Base-by-base conservation (phyloP, 2,888 invertebrate genomes). In the Polydrusus pterygomalis region DNA sequence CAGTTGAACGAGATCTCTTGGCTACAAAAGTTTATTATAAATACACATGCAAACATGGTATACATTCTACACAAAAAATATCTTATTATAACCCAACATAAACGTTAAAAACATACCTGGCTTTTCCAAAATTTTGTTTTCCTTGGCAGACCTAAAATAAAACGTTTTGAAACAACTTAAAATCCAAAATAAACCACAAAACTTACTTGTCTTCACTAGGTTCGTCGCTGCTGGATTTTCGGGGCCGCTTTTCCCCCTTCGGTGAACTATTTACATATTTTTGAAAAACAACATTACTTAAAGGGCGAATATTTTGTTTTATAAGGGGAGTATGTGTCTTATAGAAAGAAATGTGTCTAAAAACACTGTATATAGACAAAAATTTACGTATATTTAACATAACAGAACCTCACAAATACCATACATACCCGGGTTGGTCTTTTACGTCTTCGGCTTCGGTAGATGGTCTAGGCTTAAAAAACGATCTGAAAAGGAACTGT, bases 401-500 rank as follows among this genome's bases (percentile, higher is more conserved):
- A n/a, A n/a, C 49, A 51, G 40, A 45, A 17, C 6, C n/a, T 68
- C 25, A 75, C 30, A 47, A 63, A 68, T 17, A 60, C 5, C 40
- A 8, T 79, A 78, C 78, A 20, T 79, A 76, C 77, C 77, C 73
- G 80, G 82, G 17, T 8, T 68, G 43, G 60, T 40, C 40, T n/a
- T 38, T 63, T 81, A 73, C 18, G 84, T 78, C 82, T 83, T 34
- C 34, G 34, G 86, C 82, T 83, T 34, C 34, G 34, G 86, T n/a
- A 5, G 73, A 34, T 9, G 45, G 56, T 83, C 25, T 68, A 10
- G 83, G 78, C 49, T 78, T 78, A 79, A 89, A 89, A 79, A 89
- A 89, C 40, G 88, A 88, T 68, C 89, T 89, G 77, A 38, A 79
- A 80, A 13, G 1, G 10, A 49, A 25, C 8, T 43, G 30, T 58